Percentiles rank a stretch among this genome's conserved stretches.
Conservation (phyloP, 2,888 invertebrate species). For the Ochlodes sylvanus region DNA sequence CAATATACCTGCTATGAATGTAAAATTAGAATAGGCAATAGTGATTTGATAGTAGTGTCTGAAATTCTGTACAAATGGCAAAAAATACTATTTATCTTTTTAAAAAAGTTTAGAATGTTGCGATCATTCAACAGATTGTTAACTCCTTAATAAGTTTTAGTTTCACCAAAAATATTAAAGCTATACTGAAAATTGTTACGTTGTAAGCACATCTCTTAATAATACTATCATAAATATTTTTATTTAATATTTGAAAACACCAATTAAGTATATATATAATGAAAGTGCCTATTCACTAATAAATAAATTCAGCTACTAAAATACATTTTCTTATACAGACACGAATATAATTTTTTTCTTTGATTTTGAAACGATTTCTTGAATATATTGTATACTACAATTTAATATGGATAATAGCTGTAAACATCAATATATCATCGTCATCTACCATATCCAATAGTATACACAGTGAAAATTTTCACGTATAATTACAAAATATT, state of each 20-base stretch:
- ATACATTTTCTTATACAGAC: conserved; percentile 6
- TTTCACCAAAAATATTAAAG: conserved; percentile 18
- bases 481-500: conserved; percentile 69
- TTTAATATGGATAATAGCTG: conserved; percentile 14
- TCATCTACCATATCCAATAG: conserved; percentile 58
- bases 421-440: conserved; percentile 60
- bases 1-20: too few relatives aligned
- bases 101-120: not conserved
- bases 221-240: conserved; percentile 22
- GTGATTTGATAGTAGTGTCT: too few relatives aligned
- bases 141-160: not conserved
- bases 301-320: conserved; percentile 14
- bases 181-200: conserved; percentile 21
- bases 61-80: too few relatives aligned
- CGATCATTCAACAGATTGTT: not conserved
- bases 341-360: conserved; percentile 9
- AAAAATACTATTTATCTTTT: too few relatives aligned
- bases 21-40: too few relatives aligned
- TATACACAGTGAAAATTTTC: conserved; percentile 65
- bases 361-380: not conserved
- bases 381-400: conserved; percentile 6
- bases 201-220: conserved; percentile 15
- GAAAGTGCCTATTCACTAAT: conserved; percentile 7
- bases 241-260: conserved; percentile 9
- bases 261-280: conserved; percentile 14